Percentiles rank a stretch among this genome's conserved stretches.
Conservation (phyloP, 2,888 invertebrate species). For the Mesoligia furuncula region DNA sequence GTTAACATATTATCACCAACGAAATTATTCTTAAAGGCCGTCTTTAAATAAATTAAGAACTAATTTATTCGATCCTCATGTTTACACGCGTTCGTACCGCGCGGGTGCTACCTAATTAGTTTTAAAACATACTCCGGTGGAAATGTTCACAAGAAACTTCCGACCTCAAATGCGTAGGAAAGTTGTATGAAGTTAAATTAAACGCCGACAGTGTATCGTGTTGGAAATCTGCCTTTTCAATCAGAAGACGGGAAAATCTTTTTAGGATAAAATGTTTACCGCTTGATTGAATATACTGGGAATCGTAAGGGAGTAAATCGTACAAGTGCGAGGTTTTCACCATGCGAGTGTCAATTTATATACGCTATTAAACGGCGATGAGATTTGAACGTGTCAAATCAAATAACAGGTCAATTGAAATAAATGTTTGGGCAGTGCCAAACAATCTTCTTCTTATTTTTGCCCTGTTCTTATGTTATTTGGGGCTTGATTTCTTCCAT, state of each 20-base stretch:
- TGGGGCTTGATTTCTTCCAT: neutral
- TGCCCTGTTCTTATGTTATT: neutral
- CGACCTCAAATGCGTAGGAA: conserved; percentile 46
- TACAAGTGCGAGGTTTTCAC: no score
- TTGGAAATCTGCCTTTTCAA: conserved; percentile 47
- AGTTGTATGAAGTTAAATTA: conserved; percentile 71
- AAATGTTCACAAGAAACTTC: conserved; percentile 58
- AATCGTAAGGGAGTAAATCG: neutral
- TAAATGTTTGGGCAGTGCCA: no score
- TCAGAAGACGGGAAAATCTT: conserved; percentile 25
- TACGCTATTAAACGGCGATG: no score
- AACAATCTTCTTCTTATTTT: neutral
- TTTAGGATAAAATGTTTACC: neutral
- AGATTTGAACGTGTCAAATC: neutral
- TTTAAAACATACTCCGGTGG: conserved; percentile 57
- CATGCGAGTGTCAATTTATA: neutral
- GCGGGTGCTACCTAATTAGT: conserved; percentile 58
- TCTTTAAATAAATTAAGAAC: conserved; percentile 50
- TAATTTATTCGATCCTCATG: conserved; percentile 53
- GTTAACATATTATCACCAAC: conserved; percentile 40
- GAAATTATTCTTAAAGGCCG: conserved; percentile 34
- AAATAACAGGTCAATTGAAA: neutral
- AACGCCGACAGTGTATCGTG: conserved; percentile 65
- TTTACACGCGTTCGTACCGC: conserved; percentile 42
- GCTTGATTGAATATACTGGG: conserved; percentile 7